Conservation (phyloP, 2,113 vertebrate species). For the Daubentonia madagascariensis region DNA sequence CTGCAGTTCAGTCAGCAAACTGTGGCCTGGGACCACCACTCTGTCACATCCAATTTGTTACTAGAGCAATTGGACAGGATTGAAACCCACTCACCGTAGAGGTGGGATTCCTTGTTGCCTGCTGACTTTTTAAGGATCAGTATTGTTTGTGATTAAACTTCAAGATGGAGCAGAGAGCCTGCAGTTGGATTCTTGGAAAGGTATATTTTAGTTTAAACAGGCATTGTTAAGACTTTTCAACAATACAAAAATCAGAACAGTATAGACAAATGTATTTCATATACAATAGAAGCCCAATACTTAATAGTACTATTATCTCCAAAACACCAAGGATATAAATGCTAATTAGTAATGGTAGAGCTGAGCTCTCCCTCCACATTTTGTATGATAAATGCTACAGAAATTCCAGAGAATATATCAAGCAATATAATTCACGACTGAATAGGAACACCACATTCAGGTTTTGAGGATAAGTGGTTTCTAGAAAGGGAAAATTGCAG, state of each 20-base stretch:
- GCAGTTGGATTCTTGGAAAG: not conserved
- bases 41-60: not conserved
- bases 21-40: not conserved
- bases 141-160: not conserved
- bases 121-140: not conserved
- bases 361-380: not conserved
- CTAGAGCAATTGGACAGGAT: not conserved
- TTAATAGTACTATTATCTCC: not conserved
- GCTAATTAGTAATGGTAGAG: not conserved
- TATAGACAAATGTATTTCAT: not conserved
- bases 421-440: not conserved
- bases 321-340: not conserved
- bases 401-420: not conserved
- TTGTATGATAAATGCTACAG: not conserved
- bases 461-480: not conserved
- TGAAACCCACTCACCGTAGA: not conserved
- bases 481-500: not conserved
- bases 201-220: not conserved
- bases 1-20: not conserved
- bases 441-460: not conserved
- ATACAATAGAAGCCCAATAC: not conserved
- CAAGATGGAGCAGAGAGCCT: not conserved
- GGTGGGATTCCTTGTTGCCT: not conserved
- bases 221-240: not conserved
- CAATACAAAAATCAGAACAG: not conserved